Evolutionary conservation across 2,797 vertebrate genomes (phyloP), one percentile per base, ranked within the genome.

Genomic region (Novumbra hubbsi): DNA sequence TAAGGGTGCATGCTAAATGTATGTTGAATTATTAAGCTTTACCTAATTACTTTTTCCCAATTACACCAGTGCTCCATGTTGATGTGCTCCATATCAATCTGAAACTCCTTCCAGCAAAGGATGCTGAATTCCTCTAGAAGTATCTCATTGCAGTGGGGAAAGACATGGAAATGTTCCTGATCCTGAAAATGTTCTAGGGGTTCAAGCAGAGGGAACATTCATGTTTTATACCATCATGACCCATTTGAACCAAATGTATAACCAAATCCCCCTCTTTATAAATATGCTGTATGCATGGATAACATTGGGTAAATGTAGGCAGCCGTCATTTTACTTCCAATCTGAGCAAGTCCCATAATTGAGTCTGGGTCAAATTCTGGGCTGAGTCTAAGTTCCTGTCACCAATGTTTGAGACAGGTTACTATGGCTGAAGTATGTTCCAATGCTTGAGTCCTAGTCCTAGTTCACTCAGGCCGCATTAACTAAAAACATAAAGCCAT

Each of bases 111-210:
- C 0, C 8, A 66, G 75, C 91, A 90, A 0, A 0, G 0, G 0
- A 0, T 0, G 11, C 38, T 75, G 0, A 0, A 0, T 0, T 0
- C 0, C 1, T 4, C 6, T 69, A 90, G 38, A 0, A 0, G 0
- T 0, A 11, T 0, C 49, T 7, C 49, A 0, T 17, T 0, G 28
- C 91, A 92, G 0, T 0, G 3, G 14, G 0, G 0, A 2, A 0
- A 4, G 0, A 0, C 0, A 0, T 6, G 0, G 19, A 0, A 0
- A 0, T 0, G 0, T 3, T 80, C 70, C 73, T 72, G 72, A 0
- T 79, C 38, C 79, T 90, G 89, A 32, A 91, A 92, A 0, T 0
- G 11, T 71, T 91, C 91, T 92, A 82, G 24, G 76, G 50, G 65
- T 24, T 52, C 3, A 70, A 69, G 0, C 2, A 69, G 55, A 24